These are phyloP conservation scores for Tridacna gigas DNA, from an alignment of 2,888 invertebrate species.

Conservation along the genomic window DNA sequence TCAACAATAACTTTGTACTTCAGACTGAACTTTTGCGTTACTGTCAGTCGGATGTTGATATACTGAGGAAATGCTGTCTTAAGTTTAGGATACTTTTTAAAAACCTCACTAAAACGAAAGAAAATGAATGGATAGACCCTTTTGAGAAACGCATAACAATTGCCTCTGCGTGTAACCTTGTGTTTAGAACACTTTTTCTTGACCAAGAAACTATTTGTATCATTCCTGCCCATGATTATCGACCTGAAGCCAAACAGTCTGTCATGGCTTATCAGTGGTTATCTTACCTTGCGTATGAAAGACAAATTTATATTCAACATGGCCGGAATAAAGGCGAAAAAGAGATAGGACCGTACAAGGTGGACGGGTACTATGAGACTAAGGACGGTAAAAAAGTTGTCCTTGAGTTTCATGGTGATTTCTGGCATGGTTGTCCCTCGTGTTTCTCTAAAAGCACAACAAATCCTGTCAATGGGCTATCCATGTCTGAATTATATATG, in stretches of 20 bases:
- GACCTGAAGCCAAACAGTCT: too few species aligned
- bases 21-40: too few species aligned
- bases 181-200: slow-evolving; percentile 45
- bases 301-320: slow-evolving; percentile 23
- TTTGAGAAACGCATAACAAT: too few species aligned
- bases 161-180: too few species aligned
- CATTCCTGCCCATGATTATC: too few species aligned
- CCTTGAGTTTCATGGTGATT: slow-evolving; percentile 19
- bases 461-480: slow-evolving; percentile 23
- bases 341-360: slow-evolving; percentile 21
- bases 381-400: background rate
- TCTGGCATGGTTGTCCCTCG: too few species aligned
- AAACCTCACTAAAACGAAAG: too few species aligned
- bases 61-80: too few species aligned
- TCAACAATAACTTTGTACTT: too few species aligned
- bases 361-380: slow-evolving; percentile 29
- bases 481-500: slow-evolving; percentile 33
- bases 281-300: background rate
- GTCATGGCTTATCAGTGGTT: slow-evolving; percentile 21
- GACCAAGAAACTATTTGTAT: slow-evolving; percentile 43
- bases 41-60: too few species aligned
- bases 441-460: slow-evolving; percentile 26
- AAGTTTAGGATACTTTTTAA: too few species aligned
- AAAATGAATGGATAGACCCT: too few species aligned
- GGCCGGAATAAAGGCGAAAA: slow-evolving; percentile 21